Conservation (phyloP, 2,888 invertebrate genomes). For the Xylota segnis region DNA sequence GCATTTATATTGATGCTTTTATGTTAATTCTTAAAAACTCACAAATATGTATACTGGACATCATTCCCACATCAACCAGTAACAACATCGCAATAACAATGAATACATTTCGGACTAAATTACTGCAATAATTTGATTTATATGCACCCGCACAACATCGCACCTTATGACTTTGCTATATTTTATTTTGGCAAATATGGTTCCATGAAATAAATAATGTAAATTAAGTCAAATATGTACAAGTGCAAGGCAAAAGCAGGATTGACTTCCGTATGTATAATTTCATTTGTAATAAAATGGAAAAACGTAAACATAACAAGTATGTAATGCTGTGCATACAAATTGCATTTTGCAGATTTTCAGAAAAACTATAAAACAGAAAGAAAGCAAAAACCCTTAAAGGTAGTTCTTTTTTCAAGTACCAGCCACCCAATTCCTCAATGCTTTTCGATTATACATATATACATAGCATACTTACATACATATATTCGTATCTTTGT, state of each 20-base stretch:
- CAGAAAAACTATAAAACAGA: constrained; percentile 23
- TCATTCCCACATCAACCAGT: not conserved
- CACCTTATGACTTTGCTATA: constrained; percentile 3
- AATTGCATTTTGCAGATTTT: constrained; percentile 24
- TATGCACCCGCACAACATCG: constrained; percentile 2
- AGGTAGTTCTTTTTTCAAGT: not conserved
- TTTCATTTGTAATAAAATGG: constrained; percentile 30
- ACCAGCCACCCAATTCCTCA: constrained; percentile 24
- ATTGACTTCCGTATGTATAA: not conserved
- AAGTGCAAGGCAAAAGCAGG: not conserved
- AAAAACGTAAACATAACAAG: constrained; percentile 24
- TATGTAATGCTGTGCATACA: constrained; percentile 33
- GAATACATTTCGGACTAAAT: constrained; percentile 5
- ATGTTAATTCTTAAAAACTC: constrained; percentile 12
- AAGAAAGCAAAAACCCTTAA: constrained; percentile 1
- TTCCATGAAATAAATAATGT: constrained; percentile 12
- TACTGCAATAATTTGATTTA: constrained; percentile 18
- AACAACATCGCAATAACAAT: not conserved
- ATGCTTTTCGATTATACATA: constrained; percentile 22
- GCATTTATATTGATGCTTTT: constrained; percentile 28
- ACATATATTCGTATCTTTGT: constrained; percentile 36
- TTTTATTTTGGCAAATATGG: not conserved
- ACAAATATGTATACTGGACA: constrained; percentile 7
- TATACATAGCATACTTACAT: not conserved
- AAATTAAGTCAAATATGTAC: constrained; percentile 12